A percentile compares a stretch with the other conserved stretches of the same genome.
These are phyloP conservation scores for Cactoblastis cactorum DNA, from an alignment of 2,888 invertebrate species.

Conservation along the genomic window DNA sequence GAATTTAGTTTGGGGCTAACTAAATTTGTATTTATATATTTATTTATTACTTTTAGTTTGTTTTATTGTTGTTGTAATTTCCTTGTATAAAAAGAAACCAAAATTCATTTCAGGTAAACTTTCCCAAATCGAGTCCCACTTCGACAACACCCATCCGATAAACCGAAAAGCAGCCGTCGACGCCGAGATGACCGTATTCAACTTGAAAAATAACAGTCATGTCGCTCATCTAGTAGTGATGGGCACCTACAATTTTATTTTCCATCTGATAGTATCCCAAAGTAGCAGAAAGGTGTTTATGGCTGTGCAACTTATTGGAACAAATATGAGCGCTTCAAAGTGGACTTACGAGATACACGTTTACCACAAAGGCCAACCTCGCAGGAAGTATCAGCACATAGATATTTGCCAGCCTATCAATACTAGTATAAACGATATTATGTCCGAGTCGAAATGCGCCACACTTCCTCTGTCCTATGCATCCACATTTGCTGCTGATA, in stretches of 20 bases:
- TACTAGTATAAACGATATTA: slow-evolving; percentile 33
- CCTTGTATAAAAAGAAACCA: too few relatives aligned
- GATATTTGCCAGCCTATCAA: slow-evolving; percentile 39
- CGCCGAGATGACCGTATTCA: slow-evolving; percentile 41
- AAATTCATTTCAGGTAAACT: slow-evolving; percentile 45
- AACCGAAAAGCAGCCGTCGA: slow-evolving; percentile 38
- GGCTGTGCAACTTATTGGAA: slow-evolving; percentile 48
- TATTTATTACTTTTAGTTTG: too few relatives aligned
- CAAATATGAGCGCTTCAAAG: slow-evolving; percentile 45
- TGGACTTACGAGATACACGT: slow-evolving; percentile 61
- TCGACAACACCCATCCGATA: slow-evolving; percentile 39
- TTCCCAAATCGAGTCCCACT: slow-evolving; percentile 43
- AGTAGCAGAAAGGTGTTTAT: slow-evolving; percentile 38
- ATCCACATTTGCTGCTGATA: slow-evolving; percentile 27
- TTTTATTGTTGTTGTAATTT: too few relatives aligned
- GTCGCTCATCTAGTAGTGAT: slow-evolving; percentile 37
- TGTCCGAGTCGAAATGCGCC: slow-evolving; percentile 36
- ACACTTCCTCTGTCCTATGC: slow-evolving; percentile 36
- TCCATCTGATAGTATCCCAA: slow-evolving; percentile 42
- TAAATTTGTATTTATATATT: too few relatives aligned
- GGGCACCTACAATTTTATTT: slow-evolving; percentile 44
- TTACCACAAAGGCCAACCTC: slow-evolving; percentile 50
- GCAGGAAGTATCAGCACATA: slow-evolving; percentile 41
- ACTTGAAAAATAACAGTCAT: slow-evolving; percentile 29
- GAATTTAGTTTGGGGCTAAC: too few relatives aligned